These are phyloP conservation scores for Eublepharis macularius DNA, from an alignment of 2,113 vertebrate species.

Conservation along the genomic window DNA sequence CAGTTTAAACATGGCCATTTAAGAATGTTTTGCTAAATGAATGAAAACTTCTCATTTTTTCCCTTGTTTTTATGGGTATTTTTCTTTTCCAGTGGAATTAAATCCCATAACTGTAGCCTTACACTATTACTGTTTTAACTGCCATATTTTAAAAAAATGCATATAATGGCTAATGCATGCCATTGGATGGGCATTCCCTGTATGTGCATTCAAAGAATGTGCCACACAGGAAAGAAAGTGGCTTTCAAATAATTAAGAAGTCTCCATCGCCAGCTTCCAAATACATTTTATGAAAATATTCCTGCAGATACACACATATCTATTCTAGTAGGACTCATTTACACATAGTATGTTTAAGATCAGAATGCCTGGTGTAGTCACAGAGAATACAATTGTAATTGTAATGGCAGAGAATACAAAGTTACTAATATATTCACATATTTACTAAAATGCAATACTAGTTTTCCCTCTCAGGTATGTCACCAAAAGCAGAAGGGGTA, in stretches of 20 bases:
- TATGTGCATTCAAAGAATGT: not conserved
- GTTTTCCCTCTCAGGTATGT: too few relatives aligned
- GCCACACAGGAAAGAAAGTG: not conserved
- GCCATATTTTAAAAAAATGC: constrained; percentile 7
- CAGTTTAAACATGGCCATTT: too few relatives aligned
- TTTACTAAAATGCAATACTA: too few relatives aligned
- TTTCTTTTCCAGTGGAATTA: not conserved
- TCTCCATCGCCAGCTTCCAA: not conserved
- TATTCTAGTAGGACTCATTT: not conserved
- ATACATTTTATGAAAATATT: not conserved
- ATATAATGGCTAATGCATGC: too few relatives aligned
- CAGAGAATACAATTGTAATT: not conserved
- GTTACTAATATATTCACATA: not conserved
- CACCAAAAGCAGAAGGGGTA: too few relatives aligned
- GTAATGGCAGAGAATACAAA: not conserved
- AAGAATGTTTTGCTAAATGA: not conserved
- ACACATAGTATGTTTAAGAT: not conserved
- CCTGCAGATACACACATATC: not conserved
- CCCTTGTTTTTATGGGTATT: not conserved
- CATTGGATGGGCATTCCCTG: too few relatives aligned
- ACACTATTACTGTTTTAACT: not conserved
- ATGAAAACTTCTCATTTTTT: not conserved
- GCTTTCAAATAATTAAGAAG: not conserved
- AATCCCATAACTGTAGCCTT: not conserved
- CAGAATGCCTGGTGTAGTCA: not conserved